Percentiles rank a stretch among this genome's conserved stretches.
These are phyloP conservation scores for Falcaria lacertinaria DNA, from an alignment of 2,888 invertebrate genomes.

Conservation along the genomic window DNA sequence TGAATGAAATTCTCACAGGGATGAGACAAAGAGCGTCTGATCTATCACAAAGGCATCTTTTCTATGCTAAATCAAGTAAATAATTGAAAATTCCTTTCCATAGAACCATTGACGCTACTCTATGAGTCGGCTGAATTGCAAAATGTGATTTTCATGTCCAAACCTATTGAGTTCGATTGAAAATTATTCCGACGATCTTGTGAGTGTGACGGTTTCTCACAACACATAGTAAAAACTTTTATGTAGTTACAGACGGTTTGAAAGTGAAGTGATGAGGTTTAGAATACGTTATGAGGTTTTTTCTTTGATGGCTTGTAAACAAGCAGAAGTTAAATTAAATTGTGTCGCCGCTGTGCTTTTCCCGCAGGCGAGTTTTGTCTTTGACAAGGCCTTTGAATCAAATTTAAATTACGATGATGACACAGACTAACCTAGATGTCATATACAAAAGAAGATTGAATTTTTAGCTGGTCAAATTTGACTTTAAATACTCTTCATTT, in stretches of 20 bases:
- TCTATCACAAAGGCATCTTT: slow-evolving; percentile 31
- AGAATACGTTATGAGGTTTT: slow-evolving; percentile 26
- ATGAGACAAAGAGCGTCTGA: slow-evolving; percentile 41
- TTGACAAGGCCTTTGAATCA: slow-evolving; percentile 30
- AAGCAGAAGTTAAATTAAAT: slow-evolving; percentile 41
- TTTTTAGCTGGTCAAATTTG: background rate
- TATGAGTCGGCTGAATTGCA: slow-evolving; percentile 18
- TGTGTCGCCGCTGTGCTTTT: slow-evolving; percentile 29
- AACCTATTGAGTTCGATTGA: slow-evolving; percentile 11
- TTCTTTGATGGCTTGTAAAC: slow-evolving; percentile 29
- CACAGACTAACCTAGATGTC: background rate
- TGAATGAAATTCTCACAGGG: slow-evolving; percentile 55
- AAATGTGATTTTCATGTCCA: slow-evolving; percentile 18
- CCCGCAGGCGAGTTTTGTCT: slow-evolving; percentile 23
- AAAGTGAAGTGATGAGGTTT: slow-evolving; percentile 18
- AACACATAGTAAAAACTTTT: background rate
- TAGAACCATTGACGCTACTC: slow-evolving; percentile 14
- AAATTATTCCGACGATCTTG: slow-evolving; percentile 5
- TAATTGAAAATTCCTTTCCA: slow-evolving; percentile 39
- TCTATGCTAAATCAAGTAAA: slow-evolving; percentile 36
- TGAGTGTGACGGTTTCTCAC: background rate
- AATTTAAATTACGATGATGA: slow-evolving; percentile 1
- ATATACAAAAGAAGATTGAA: background rate
- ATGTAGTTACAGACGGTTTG: background rate
- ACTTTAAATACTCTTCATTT: background rate